These are phyloP conservation scores for Leptinotarsa defecta DNA, from an alignment of 1,140 invertebrate species.

Conservation along the genomic window DNA sequence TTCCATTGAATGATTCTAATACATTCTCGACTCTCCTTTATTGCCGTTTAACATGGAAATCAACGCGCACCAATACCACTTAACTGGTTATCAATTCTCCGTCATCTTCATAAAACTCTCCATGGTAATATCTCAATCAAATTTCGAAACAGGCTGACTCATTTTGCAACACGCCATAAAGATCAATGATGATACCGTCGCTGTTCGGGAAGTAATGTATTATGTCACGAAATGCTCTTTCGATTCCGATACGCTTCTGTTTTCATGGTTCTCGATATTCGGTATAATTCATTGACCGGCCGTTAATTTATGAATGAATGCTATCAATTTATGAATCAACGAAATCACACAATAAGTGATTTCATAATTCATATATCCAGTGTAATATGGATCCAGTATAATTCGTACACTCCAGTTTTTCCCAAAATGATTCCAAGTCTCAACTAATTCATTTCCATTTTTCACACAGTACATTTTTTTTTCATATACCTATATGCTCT, in stretches of 20 bases:
- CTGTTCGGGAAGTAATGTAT: neutral
- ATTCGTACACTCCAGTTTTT: too few relatives aligned
- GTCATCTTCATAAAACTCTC: constrained; percentile 34
- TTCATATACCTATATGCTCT: too few relatives aligned
- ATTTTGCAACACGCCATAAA: neutral
- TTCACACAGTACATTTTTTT: too few relatives aligned
- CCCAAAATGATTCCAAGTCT: too few relatives aligned
- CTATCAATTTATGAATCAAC: too few relatives aligned
- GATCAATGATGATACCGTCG: neutral
- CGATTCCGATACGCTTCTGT: neutral
- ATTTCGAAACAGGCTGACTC: constrained; percentile 22
- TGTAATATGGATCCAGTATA: too few relatives aligned
- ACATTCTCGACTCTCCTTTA: constrained; percentile 36
- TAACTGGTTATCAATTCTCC: constrained; percentile 31
- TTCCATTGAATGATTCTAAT: constrained; percentile 36
- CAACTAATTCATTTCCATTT: too few relatives aligned
- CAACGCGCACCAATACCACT: constrained; percentile 31
- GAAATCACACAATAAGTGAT: too few relatives aligned
- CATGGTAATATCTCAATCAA: constrained; percentile 38
- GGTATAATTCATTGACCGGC: too few relatives aligned
- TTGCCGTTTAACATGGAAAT: constrained; percentile 41
- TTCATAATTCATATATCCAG: too few relatives aligned
- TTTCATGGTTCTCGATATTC: neutral
- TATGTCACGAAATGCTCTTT: neutral
- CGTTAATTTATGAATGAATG: too few relatives aligned